Conservation (phyloP, 2,797 vertebrate genomes). For the Brotula barbata region DNA sequence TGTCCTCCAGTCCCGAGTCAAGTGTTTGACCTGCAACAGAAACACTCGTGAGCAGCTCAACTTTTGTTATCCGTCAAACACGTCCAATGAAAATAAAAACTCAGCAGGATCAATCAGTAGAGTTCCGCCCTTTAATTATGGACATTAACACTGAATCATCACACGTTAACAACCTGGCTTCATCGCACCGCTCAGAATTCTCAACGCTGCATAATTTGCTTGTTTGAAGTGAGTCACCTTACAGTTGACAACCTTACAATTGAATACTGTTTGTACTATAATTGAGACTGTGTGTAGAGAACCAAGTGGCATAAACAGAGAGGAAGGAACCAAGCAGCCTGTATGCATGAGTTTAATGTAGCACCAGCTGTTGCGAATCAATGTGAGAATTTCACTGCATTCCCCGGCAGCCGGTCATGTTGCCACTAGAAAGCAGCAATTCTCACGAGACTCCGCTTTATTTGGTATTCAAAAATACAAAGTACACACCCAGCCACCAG, state of each 20-base stretch:
- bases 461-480: background rate
- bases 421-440: slow-evolving; percentile 32
- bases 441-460: background rate
- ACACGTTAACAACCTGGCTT: slow-evolving; percentile 14
- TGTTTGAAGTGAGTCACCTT: slow-evolving; percentile 13
- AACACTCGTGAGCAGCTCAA: background rate
- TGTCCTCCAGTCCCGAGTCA: slow-evolving; percentile 96
- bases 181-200: background rate
- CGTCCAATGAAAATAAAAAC: no score
- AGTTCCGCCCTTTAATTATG: slow-evolving; percentile 6
- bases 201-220: slow-evolving; percentile 4
- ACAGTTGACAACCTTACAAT: slow-evolving; percentile 1
- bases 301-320: slow-evolving; percentile 32
- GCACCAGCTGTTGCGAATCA: slow-evolving; percentile 57
- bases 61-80: no score
- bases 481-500: slow-evolving; percentile 5
- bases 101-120: background rate
- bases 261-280: slow-evolving; percentile 21
- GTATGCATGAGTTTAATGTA: slow-evolving; percentile 37
- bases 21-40: slow-evolving; percentile 89
- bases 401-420: slow-evolving; percentile 30
- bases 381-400: slow-evolving; percentile 41
- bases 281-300: background rate
- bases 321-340: slow-evolving; percentile 15
- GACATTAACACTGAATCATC: background rate